Evolutionary conservation across 1,140 invertebrate species (phyloP), one percentile per base, ranked within the genome.

Genomic region (Drosophila lowei): DNA sequence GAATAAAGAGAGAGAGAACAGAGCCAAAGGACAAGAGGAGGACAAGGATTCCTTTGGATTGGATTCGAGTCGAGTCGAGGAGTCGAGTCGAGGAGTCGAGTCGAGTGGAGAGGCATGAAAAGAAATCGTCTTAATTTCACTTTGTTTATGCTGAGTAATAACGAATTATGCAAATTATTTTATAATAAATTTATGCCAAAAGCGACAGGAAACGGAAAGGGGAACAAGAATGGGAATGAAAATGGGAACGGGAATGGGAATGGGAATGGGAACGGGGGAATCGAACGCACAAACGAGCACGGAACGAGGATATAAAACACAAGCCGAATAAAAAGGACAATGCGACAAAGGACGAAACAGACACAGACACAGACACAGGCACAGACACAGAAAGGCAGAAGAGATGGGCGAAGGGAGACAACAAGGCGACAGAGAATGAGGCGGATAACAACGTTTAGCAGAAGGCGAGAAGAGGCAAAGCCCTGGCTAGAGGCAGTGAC

Each of bases 151-250:
- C 83, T 88, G 83, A 88, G 84, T 83, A 88, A 88, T 89, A 88
- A 88, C 83, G 83, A 88, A 88, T 88, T 88, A 88, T 88, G 83
- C 84, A 88, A 88, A 88, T 88, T 83, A 88, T 88, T 86, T 88
- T 88, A 88, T 88, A 88, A 88, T 88, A 88, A 88, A 88, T 88
- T 88, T 89, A 88, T 88, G 84, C 84, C 78, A 60, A 78, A 63
- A 68, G 63, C 67, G 48, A 42, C 49, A 72, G 60, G 58, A 71
- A 52, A 52, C 63, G 42, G 30, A 59, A 48, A 53, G 21, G 15
- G 34, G 34, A 38, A 38, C 34, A 13, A 13, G 34, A 13, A 13
- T 38, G 34, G 11, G 34, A 38, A 11, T 8, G 30, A 34, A 3
- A 34, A 11, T 34, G 16, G 11, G n/a, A 49, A 23, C 6, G 59